A percentile compares a stretch with the other conserved stretches of the same genome.
Evolutionary conservation across 2,797 vertebrate species (phyloP).

Genomic region (Octomys mimax): DNA sequence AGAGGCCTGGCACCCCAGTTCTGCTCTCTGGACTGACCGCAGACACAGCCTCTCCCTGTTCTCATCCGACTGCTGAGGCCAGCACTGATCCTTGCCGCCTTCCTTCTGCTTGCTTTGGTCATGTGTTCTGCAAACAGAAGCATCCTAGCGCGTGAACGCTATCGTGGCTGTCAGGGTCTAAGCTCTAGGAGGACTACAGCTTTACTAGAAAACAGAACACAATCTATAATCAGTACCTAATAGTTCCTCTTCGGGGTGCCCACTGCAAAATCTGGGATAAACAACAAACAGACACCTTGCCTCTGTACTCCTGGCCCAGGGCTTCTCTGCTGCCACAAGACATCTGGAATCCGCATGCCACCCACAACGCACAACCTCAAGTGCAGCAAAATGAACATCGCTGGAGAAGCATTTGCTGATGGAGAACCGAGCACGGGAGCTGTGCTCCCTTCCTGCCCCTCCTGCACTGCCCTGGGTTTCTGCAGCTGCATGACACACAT

Average conservation of each 20-base stretch:
- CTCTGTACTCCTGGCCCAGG: neutral
- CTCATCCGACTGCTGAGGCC: accelerated
- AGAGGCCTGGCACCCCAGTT: accelerated
- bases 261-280: neutral
- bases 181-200: neutral
- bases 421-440: accelerated
- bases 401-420: accelerated
- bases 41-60: neutral
- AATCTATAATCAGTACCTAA: neutral
- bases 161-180: neutral
- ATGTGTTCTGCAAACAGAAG: neutral
- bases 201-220: neutral
- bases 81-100: too few species aligned
- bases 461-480: neutral
- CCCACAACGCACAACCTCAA: neutral
- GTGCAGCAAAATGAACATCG: neutral
- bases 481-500: accelerated
- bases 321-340: neutral
- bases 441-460: neutral
- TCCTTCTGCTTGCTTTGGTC: neutral
- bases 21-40: neutral
- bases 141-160: neutral
- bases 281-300: too few species aligned
- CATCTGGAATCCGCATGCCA: neutral
- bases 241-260: neutral